Evolutionary conservation across 1,140 invertebrate genomes (phyloP).

Genomic region (Diachasmimorpha longicaudata): DNA sequence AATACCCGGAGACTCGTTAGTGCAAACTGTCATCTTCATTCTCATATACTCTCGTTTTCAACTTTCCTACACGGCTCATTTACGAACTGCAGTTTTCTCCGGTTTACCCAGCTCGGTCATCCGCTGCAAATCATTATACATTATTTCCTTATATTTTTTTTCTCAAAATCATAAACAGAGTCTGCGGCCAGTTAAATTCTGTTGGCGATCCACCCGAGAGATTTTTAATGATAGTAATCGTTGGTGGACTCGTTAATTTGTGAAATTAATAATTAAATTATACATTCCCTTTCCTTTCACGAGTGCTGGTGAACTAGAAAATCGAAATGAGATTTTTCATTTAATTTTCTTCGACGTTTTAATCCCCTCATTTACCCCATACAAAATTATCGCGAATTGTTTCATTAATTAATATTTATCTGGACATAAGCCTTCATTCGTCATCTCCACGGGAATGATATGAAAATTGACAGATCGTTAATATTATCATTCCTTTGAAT

Average conservation of each 20-base stretch:
- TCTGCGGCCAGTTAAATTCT: not conserved
- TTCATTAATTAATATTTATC: not conserved
- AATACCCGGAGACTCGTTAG: slow-evolving; percentile 12
- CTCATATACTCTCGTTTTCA: slow-evolving; percentile 39
- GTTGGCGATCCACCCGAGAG: not conserved
- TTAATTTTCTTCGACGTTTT: too few relatives aligned
- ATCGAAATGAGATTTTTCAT: too few relatives aligned
- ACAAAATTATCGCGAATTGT: not conserved
- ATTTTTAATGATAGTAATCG: not conserved
- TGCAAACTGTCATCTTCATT: slow-evolving; percentile 17
- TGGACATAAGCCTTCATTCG: not conserved
- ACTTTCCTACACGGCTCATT: slow-evolving; percentile 44
- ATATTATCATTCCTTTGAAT: not conserved
- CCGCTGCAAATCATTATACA: slow-evolving; percentile 42
- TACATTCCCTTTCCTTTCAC: not conserved
- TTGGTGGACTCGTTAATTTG: not conserved
- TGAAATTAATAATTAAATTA: not conserved
- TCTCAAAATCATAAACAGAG: not conserved
- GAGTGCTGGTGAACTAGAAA: too few relatives aligned
- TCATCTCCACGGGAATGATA: not conserved
- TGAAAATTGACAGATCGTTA: not conserved
- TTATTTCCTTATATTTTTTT: not conserved
- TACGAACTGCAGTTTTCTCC: slow-evolving; percentile 44
- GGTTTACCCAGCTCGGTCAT: slow-evolving; percentile 37
- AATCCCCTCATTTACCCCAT: too few relatives aligned